Evolutionary conservation across 2,113 vertebrate genomes (phyloP).

Genomic region (Coreoperca whiteheadi): DNA sequence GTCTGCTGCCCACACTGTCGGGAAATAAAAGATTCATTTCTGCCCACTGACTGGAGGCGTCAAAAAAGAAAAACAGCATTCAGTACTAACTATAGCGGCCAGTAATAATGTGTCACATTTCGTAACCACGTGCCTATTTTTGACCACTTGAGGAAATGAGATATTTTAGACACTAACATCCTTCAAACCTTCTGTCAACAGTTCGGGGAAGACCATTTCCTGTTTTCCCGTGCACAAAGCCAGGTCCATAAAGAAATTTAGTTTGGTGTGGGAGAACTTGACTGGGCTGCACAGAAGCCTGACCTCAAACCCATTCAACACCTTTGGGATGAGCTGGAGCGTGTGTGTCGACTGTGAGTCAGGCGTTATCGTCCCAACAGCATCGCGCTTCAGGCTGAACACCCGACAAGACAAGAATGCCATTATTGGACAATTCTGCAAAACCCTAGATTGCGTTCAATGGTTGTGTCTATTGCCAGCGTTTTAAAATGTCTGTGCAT

Average conservation of each 20-base stretch:
- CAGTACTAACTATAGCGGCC: conserved; percentile 24
- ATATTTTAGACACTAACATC: background rate
- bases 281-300: background rate
- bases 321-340: background rate
- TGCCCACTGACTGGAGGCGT: conserved; percentile 20
- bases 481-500: background rate
- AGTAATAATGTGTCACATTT: conserved; percentile 28
- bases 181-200: background rate
- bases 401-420: background rate
- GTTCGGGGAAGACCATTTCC: background rate
- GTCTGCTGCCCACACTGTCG: conserved; percentile 56
- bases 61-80: conserved; percentile 6
- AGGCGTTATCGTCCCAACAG: background rate
- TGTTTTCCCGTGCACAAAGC: background rate
- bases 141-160: conserved; percentile 16
- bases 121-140: background rate
- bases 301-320: background rate
- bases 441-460: background rate
- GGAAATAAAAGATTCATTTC: conserved; percentile 42
- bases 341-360: too few relatives aligned
- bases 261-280: background rate
- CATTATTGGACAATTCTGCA: background rate
- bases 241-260: background rate
- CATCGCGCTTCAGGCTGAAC: background rate
- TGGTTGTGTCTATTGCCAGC: background rate